Base-by-base conservation (phyloP, 2,113 vertebrate species). In the Baryphthengus martii region DNA sequence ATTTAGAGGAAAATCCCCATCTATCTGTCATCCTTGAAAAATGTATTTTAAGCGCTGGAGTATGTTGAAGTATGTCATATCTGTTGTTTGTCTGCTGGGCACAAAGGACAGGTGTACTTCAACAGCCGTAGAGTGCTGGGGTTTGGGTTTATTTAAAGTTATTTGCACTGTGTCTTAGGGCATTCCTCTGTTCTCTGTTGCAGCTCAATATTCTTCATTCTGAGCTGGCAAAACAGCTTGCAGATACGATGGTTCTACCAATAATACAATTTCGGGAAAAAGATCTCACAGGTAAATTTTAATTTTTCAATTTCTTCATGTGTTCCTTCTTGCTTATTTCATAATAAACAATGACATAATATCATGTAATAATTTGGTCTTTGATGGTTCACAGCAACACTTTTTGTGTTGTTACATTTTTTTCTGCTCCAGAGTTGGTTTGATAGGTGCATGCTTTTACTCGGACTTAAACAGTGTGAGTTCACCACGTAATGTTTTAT, bases 251-350 rank as follows among this genome's bases (percentile, higher is more conserved):
- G 99, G 98, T 99, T 86, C 99, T 99, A 85, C 99, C 99, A 63
- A 98, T 99, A 94, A 98, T 99, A 96, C 99, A 99, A 20, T 99
- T 99, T 96, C 97, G 99, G 94, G 99, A 99, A 97, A 99, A 99
- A 87, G 99, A 99, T 96, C 99, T 99, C 80, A 99, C 99, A 97
- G 99, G 99, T 99, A 98, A 92, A 83, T 67, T 85, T 68, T 62
- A 49, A 26, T 23, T 66, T 91, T 81, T 47, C 13, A 1, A 71
- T 89, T 92, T 80, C 45, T 33, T 79, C 19, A 3, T 28, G 7
- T 47, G 21, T 59, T 81, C n/a, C 17, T 84, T 88, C 45, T 81
- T 86, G 33, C 49, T 90, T 81, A 55, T 77, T 90, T 74, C 13
- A 5, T 72, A 33, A 58, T 63, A 59, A 90, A 37, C 11, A 42